Evolutionary conservation across 1,140 invertebrate genomes (phyloP).

Genomic region (Drosophila lini): DNA sequence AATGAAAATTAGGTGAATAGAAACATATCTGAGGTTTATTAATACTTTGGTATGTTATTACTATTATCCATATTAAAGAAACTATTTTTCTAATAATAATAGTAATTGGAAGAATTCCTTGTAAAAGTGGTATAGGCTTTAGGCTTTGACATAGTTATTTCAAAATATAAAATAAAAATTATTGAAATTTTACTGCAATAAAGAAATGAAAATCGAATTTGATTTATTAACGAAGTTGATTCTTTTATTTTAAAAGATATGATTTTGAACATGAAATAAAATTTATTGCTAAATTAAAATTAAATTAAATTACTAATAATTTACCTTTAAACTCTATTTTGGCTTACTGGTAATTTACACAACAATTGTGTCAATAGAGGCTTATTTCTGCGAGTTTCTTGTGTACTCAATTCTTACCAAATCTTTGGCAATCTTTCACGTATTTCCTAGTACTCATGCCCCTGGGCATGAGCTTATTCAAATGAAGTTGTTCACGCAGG

Average conservation of each 20-base stretch:
- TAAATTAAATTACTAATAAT: neutral
- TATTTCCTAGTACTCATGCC: conserved; percentile 7
- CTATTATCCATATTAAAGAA: too few relatives aligned
- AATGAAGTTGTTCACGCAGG: conserved; percentile 33
- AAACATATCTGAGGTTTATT: neutral
- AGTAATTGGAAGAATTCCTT: too few relatives aligned
- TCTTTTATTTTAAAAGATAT: neutral
- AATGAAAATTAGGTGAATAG: neutral
- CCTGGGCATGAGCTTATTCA: conserved; percentile 15
- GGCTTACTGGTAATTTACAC: neutral
- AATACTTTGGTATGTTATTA: too few relatives aligned
- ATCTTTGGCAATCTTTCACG: conserved; percentile 14
- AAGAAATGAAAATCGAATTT: too few relatives aligned
- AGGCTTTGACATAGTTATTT: too few relatives aligned
- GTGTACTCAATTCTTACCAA: neutral
- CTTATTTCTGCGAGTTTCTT: neutral
- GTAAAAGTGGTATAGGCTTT: too few relatives aligned
- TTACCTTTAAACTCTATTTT: neutral
- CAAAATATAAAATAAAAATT: too few relatives aligned
- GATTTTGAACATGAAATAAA: too few relatives aligned
- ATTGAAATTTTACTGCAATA: too few relatives aligned
- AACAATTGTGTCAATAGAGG: neutral
- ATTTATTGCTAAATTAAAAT: neutral
- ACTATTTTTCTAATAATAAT: too few relatives aligned
- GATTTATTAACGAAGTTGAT: too few relatives aligned